A percentile compares a stretch with the other conserved stretches of the same genome.
phyloP scores from a whole-genome alignment of 2,113 vertebrate species.

The Bothrops jararaca region DNA sequence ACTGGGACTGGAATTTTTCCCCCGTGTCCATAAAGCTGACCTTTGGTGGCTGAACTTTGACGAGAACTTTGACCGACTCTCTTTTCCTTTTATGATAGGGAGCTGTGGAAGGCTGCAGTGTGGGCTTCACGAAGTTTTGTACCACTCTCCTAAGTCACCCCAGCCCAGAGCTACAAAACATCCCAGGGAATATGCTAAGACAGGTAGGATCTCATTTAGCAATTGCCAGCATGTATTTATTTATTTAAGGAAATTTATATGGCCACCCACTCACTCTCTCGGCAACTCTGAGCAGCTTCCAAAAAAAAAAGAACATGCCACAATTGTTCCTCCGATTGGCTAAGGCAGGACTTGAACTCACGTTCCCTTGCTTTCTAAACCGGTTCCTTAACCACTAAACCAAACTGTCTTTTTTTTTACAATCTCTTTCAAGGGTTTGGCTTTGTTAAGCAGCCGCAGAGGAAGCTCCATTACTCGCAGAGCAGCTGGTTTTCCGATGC shows the following conservation, averaged over 20 bases:
- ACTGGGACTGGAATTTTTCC: neutral
- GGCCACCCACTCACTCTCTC: neutral
- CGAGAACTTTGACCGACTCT: neutral
- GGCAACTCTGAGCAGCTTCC: neutral
- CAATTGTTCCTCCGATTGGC: neutral
- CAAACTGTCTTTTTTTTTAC: neutral
- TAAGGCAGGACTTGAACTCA: neutral
- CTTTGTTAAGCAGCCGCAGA: constrained; percentile 70
- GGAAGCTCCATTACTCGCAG: constrained; percentile 80
- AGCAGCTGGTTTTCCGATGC: constrained; percentile 84
- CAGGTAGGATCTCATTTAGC: neutral
- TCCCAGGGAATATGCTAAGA: constrained; percentile 71
- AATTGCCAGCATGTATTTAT: neutral
- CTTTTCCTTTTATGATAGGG: constrained; percentile 66
- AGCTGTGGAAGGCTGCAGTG: constrained; percentile 80
- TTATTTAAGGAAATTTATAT: neutral
- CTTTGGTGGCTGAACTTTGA: neutral
- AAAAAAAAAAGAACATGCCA: neutral
- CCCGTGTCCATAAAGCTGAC: neutral
- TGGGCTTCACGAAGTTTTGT: constrained; percentile 80
- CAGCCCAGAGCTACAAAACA: constrained; percentile 65
- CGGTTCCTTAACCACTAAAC: neutral
- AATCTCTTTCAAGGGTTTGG: constrained; percentile 68
- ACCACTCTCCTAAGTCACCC: constrained; percentile 69
- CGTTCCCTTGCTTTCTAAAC: neutral